phyloP scores from a whole-genome alignment of 2,113 vertebrate genomes.

The Condylura cristata region DNA sequence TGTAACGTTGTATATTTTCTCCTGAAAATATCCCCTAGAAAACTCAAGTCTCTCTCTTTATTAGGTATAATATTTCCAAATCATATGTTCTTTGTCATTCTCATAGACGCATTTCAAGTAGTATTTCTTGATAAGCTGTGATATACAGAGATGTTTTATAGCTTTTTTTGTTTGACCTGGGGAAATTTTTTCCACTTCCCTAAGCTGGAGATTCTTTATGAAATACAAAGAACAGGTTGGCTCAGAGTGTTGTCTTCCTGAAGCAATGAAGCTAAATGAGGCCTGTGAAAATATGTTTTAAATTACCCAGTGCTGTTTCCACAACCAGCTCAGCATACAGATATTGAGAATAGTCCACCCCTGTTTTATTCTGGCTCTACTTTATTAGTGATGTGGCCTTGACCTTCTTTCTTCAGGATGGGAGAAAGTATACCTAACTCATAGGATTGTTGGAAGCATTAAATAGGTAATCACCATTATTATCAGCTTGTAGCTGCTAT shows the following conservation, averaged over 20 bases:
- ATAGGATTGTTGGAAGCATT: background rate
- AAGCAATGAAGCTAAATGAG: background rate
- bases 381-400: background rate
- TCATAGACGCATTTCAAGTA: background rate
- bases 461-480: background rate
- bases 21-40: background rate
- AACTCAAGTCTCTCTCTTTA: background rate
- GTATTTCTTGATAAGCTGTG: slow-evolving; percentile 20
- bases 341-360: background rate
- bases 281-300: background rate
- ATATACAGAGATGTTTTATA: background rate
- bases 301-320: background rate
- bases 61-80: background rate
- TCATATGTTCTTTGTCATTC: background rate
- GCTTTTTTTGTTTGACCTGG: background rate
- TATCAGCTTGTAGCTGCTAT: background rate
- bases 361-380: background rate
- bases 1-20: background rate
- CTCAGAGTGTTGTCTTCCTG: background rate
- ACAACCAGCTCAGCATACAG: background rate
- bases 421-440: background rate
- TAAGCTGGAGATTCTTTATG: background rate
- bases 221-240: background rate
- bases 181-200: background rate
- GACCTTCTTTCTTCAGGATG: background rate